Base-by-base conservation (phyloP, 2,888 invertebrate genomes). In the Cactoblastis cactorum region DNA sequence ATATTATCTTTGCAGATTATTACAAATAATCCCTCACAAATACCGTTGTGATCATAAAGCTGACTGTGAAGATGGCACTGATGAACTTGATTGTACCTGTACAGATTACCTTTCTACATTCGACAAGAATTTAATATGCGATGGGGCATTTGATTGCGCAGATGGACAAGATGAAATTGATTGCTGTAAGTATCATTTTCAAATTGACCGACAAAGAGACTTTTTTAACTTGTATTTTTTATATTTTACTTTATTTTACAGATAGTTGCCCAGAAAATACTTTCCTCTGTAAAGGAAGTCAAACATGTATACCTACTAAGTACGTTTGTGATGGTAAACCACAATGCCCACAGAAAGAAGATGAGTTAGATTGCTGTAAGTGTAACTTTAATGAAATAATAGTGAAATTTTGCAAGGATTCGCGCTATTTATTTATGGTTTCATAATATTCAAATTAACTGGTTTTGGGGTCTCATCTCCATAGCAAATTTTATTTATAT, bases 31-130 rank as follows among this genome's bases (percentile, higher is more conserved):
- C 51, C 83, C 93, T 0, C 76, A 86, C 18, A 60, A 71, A 1
- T 87, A 92, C 59, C 91, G 92, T 22, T 96, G 96, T 72, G 91
- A 96, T 67, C 91, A 91, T 38, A 82, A 91, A 52, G 78, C 92
- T 14, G 95, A 96, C 67, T 96, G 96, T 73, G 95, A 96, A 79
- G 96, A 96, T 81, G 94, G 94, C 3, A 94, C 94, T 0, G 96
- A 96, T 74, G 96, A 96, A 80, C 71, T 90, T 3, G 82, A 91
- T 53, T 96, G 96, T 70, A 90, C 90, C 0, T 96, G 96, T 69
- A 87, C 82, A n/a, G 95, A 95, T 67, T 93, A 92, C 65, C 78
- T 96, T 38, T 75, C 76, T 50, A 81, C 84, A 12, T 67, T 77
- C 41, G 72, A 88, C 54, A 87, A 91, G 9, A 77, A 85, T 6